These are phyloP conservation scores for Heliocidaris tuberculata DNA, from an alignment of 35 echinoderm and acorn worm species.

Conservation along the genomic window DNA sequence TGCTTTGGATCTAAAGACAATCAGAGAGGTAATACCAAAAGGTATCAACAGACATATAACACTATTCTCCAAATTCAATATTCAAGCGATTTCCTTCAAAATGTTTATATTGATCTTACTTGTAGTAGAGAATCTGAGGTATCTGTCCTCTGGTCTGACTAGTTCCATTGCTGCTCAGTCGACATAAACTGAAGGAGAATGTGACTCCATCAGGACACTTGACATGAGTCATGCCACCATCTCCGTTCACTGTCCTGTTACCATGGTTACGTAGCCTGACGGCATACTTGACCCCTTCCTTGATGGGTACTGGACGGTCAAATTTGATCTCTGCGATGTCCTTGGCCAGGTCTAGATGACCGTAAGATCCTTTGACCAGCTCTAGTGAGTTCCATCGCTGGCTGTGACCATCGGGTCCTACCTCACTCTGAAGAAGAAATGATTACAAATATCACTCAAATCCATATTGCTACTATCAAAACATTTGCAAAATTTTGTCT, in stretches of 20 bases:
- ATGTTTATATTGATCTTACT: conserved; percentile 55
- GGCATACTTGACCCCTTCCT: conserved; percentile 98
- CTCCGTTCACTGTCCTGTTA: conserved; percentile 87
- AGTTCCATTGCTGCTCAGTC: conserved; percentile 92
- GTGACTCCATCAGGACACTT: conserved; percentile 94
- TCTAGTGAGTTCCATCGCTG: conserved; percentile 96
- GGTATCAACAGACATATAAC: too few species aligned
- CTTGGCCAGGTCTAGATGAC: conserved; percentile 72
- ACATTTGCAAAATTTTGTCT: neutral
- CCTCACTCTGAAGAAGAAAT: conserved; percentile 67
- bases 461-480: neutral
- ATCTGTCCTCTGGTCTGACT: conserved; percentile 92
- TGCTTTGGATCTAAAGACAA: too few species aligned
- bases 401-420: conserved; percentile 82
- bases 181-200: conserved; percentile 85
- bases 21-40: too few species aligned
- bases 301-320: conserved; percentile 90
- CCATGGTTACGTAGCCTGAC: conserved; percentile 91
- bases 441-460: neutral
- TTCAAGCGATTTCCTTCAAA: too few species aligned
- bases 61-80: too few species aligned
- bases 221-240: conserved; percentile 78
- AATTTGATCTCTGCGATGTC: conserved; percentile 97
- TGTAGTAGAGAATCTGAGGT: conserved; percentile 90
- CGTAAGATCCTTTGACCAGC: conserved; percentile 83